A percentile compares a stretch with the other conserved stretches of the same genome.
phyloP scores from a whole-genome alignment of 1,140 invertebrate genomes.

The Papilio polyxenes region DNA sequence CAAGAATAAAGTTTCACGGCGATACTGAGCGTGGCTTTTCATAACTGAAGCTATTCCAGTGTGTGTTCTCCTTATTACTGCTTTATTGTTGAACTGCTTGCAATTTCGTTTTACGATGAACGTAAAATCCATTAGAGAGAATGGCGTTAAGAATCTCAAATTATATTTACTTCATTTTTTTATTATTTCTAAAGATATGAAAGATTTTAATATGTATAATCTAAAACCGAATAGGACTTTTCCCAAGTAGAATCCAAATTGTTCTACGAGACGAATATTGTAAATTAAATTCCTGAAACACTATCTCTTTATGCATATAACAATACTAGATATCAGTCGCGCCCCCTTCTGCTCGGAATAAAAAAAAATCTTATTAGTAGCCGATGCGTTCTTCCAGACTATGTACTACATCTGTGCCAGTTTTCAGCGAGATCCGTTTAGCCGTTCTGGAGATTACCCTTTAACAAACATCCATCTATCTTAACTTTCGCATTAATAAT shows the following conservation, averaged over 20 bases:
- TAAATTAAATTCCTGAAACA: background rate
- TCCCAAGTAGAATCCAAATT: background rate
- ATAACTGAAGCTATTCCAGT: constrained; percentile 39
- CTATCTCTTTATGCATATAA: background rate
- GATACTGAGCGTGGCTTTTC: constrained; percentile 46
- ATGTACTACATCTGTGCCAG: no score
- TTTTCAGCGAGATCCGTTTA: no score
- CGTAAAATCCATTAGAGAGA: constrained; percentile 26
- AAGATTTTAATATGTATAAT: background rate
- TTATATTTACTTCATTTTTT: constrained; percentile 3
- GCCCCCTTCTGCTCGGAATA: no score
- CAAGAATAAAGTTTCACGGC: constrained; percentile 49
- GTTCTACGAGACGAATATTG: background rate
- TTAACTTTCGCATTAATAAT: no score
- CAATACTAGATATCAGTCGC: no score
- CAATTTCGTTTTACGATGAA: constrained; percentile 37
- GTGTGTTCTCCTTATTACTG: constrained; percentile 37
- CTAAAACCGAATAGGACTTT: background rate
- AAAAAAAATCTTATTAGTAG: no score
- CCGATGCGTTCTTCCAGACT: no score
- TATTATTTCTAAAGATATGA: background rate
- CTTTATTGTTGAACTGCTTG: constrained; percentile 31
- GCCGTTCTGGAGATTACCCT: no score
- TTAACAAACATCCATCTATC: no score
- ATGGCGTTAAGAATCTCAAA: constrained; percentile 23